Evolutionary conservation across 2,888 invertebrate genomes (phyloP), one percentile per base, ranked within the genome.

Genomic region (Stictocephala bisonia): DNA sequence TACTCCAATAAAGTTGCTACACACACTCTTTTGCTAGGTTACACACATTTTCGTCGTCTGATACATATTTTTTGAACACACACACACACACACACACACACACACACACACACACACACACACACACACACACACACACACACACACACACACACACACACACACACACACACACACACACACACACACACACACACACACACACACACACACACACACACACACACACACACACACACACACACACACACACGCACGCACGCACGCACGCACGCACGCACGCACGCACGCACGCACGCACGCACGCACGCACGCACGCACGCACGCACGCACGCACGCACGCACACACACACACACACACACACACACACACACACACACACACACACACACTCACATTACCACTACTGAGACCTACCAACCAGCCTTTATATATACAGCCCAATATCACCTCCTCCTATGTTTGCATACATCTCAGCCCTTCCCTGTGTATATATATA

Each of bases 141-240:
- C 26, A 22, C 56, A 56, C 26, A 7, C 56, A 56, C 56, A 22
- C 56, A 56, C 56, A 22, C 20, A 56, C 26, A 22, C 20, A 56
- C 26, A 22, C 56, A 56, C 56, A 22, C 56, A 56, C 56, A 22
- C 56, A 56, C 56, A 22, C 56, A 56, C 56, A 22, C 56, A 56
- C 56, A 22, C 56, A 56, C 56, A 22, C 22, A 56, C 56, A 22
- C 56, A 56, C 56, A 22, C 56, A 56, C 56, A 22, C 56, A 56
- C 56, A 56, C 56, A 56, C 56, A 22, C 56, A 56, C 56, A 56
- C 56, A 56, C 56, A 56, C 56, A 56, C 56, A 56, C 26, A 56
- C 56, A 56, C n/a, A 22, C 56, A 22, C 56, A 56, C 56, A 56
- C 56, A 56, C 56, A 56, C 56, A 56, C 56, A 22, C 56, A 56